Conservation (phyloP, 1,140 invertebrate genomes). For the Trachymyrmex cornetzi region DNA sequence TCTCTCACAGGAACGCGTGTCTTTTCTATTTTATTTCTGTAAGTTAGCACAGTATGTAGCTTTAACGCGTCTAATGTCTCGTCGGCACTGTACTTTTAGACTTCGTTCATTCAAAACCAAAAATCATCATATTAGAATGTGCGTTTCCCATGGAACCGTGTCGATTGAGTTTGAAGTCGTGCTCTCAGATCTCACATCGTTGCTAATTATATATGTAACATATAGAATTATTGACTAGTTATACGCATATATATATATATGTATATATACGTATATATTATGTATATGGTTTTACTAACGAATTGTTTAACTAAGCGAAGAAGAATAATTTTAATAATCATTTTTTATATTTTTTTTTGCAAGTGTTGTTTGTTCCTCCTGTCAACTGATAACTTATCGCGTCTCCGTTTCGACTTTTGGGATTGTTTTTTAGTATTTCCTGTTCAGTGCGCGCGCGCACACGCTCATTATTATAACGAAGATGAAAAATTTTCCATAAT, state of each 20-base stretch:
- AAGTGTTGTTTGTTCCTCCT: conserved; percentile 75
- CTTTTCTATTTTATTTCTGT: conserved; percentile 60
- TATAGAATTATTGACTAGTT: conserved; percentile 79
- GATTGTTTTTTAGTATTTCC: not conserved
- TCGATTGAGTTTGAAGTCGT: conserved; percentile 83
- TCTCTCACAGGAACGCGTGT: conserved; percentile 40
- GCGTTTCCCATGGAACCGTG: conserved; percentile 78
- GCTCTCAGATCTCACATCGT: conserved; percentile 85
- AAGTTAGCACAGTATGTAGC: conserved; percentile 60
- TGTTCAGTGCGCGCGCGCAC: not conserved
- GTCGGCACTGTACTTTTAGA: conserved; percentile 44
- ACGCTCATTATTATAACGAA: not conserved
- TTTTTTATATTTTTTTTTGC: conserved; percentile 82
- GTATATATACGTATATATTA: conserved; percentile 67
- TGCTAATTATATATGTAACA: conserved; percentile 81
- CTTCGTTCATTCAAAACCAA: conserved; percentile 69
- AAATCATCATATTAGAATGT: conserved; percentile 60
- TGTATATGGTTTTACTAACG: conserved; percentile 82
- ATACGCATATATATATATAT: conserved; percentile 80
- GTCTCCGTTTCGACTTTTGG: not conserved
- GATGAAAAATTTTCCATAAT: not conserved
- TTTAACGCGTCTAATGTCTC: conserved; percentile 61
- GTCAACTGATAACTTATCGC: conserved; percentile 49
- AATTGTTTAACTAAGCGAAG: conserved; percentile 80
- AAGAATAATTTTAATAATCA: conserved; percentile 82